phyloP scores from a whole-genome alignment of 1,140 invertebrate genomes.

The Neocloeon triangulifer region DNA sequence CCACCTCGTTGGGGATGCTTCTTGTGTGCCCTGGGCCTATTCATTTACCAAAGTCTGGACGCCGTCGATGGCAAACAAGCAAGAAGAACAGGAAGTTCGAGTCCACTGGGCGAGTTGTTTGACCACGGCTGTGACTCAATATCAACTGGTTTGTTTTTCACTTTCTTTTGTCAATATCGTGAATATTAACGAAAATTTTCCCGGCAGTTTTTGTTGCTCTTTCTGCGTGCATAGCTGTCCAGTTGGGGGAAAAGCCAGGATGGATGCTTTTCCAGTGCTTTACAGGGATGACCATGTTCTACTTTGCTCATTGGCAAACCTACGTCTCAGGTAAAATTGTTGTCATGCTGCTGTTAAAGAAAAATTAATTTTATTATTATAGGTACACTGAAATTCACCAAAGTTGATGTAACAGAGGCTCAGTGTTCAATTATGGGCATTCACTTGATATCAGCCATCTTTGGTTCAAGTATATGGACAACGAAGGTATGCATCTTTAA shows the following conservation, averaged over 20 bases:
- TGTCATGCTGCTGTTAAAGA: neutral
- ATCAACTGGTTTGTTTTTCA: constrained; percentile 36
- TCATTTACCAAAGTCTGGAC: constrained; percentile 96
- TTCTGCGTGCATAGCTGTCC: constrained; percentile 75
- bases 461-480: constrained; percentile 72
- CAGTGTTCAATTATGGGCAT: constrained; percentile 84
- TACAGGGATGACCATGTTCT: constrained; percentile 83
- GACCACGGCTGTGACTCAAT: constrained; percentile 99
- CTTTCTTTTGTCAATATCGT: neutral
- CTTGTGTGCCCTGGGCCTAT: constrained; percentile 79
- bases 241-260: constrained; percentile 70
- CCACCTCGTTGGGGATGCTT: constrained; percentile 83
- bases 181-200: neutral
- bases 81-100: constrained; percentile 72
- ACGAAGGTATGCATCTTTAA: constrained; percentile 31
- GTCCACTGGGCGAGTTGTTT: constrained; percentile 92
- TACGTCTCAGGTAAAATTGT: constrained; percentile 66
- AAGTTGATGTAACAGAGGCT: constrained; percentile 94
- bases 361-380: constrained; percentile 9
- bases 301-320: constrained; percentile 98
- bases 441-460: constrained; percentile 64
- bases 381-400: constrained; percentile 77
- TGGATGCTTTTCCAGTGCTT: constrained; percentile 93
- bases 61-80: constrained; percentile 99
- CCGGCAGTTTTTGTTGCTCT: constrained; percentile 79